Conservation (phyloP, 2,888 invertebrate species). For the Apoda limacodes region DNA sequence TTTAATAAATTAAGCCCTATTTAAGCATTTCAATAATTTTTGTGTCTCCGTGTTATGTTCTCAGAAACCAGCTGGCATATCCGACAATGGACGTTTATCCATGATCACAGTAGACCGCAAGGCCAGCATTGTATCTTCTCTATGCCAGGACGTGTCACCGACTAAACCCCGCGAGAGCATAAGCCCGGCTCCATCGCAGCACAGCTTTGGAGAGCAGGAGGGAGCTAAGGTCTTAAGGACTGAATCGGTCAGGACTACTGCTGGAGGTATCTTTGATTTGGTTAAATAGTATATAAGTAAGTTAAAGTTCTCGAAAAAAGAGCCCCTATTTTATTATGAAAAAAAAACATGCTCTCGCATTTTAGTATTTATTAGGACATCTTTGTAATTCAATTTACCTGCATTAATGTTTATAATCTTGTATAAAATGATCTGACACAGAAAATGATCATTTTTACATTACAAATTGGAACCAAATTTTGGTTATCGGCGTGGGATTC, state of each 20-base stretch:
- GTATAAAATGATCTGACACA: too few species aligned
- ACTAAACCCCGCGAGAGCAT: constrained; percentile 46
- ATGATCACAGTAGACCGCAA: constrained; percentile 58
- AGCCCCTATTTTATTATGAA: constrained; percentile 14
- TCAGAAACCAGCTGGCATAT: constrained; percentile 42
- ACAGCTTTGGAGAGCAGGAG: constrained; percentile 48
- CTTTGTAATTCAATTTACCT: too few species aligned
- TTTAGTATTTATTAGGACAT: too few species aligned
- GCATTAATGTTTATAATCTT: neutral
- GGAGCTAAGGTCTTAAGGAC: constrained; percentile 37
- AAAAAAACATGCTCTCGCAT: neutral
- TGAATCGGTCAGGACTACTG: constrained; percentile 42
- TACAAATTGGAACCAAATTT: too few species aligned
- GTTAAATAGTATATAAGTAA: too few species aligned
- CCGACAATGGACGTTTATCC: constrained; percentile 57
- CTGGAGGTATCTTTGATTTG: too few species aligned
- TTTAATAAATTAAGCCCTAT: too few species aligned
- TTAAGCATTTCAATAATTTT: too few species aligned
- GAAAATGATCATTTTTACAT: too few species aligned
- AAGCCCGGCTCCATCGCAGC: constrained; percentile 54
- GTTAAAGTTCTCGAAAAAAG: too few species aligned
- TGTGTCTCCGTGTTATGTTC: constrained; percentile 21
- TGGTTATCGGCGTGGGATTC: too few species aligned
- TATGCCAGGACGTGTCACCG: constrained; percentile 54
- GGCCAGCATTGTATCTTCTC: constrained; percentile 57